A percentile compares a stretch with the other conserved stretches of the same genome.
phyloP scores from a whole-genome alignment of 2,888 invertebrate species.

The Hetaerina titia region DNA sequence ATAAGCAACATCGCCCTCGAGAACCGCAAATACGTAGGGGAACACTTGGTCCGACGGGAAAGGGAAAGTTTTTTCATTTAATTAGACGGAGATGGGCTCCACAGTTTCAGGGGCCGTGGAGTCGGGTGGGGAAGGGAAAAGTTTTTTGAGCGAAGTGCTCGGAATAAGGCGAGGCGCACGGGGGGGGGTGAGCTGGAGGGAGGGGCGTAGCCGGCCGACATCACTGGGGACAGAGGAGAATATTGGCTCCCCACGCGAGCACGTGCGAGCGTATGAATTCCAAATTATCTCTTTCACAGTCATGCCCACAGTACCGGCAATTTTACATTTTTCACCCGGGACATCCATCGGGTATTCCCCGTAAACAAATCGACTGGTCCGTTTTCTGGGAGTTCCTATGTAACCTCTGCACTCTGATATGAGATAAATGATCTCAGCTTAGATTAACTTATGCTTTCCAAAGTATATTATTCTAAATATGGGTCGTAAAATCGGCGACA shows the following conservation, averaged over 20 bases:
- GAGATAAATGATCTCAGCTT: no score
- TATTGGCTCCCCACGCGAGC: not conserved
- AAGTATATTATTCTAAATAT: no score
- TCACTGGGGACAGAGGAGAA: not conserved
- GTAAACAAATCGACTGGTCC: not conserved
- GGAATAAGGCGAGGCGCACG: not conserved
- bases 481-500: no score
- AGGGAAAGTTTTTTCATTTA: slow-evolving; percentile 29
- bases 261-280: not conserved
- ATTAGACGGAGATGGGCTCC: not conserved
- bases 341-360: not conserved
- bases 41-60: not conserved
- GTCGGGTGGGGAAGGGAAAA: not conserved
- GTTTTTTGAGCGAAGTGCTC: not conserved
- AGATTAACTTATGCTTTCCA: no score
- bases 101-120: not conserved
- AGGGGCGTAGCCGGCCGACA: not conserved
- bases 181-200: not conserved
- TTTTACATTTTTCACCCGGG: no score
- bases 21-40: not conserved
- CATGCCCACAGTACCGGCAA: not conserved
- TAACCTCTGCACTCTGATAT: no score
- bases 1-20: not conserved
- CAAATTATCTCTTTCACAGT: not conserved
- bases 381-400: no score